Percentiles rank a stretch among this genome's conserved stretches.
These are phyloP conservation scores for Amphibalanus amphitrite DNA, from an alignment of 1,140 invertebrate species.

Conservation along the genomic window DNA sequence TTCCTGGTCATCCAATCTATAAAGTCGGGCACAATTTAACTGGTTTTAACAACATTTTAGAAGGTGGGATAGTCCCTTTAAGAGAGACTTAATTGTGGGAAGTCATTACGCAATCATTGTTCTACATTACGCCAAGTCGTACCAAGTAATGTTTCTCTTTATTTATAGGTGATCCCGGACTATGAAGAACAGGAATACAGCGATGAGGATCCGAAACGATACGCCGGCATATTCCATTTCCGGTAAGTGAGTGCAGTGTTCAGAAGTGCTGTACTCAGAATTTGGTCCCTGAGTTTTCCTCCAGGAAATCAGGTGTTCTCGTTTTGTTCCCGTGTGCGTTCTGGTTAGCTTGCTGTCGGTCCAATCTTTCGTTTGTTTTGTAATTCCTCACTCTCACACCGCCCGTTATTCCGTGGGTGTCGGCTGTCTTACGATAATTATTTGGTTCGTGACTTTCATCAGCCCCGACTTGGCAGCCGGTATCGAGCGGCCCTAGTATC, in stretches of 20 bases:
- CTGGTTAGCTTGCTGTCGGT: background rate
- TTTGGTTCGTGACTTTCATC: background rate
- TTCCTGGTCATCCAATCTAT: too few relatives aligned
- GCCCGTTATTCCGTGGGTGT: background rate
- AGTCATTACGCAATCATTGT: too few relatives aligned
- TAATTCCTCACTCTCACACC: background rate
- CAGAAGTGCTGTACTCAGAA: too few relatives aligned
- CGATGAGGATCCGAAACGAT: constrained; percentile 20
- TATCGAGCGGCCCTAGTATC: background rate
- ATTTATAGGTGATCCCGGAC: constrained; percentile 24
- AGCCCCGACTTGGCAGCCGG: background rate
- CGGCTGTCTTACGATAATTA: background rate
- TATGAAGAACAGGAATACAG: constrained; percentile 26
- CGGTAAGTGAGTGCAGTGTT: constrained; percentile 16
- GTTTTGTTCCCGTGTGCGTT: too few relatives aligned
- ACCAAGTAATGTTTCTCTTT: constrained; percentile 19
- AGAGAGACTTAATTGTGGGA: too few relatives aligned
- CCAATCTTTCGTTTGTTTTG: background rate
- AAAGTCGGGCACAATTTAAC: too few relatives aligned
- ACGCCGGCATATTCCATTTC: constrained; percentile 37
- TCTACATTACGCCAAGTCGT: constrained; percentile 25
- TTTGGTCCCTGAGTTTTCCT: too few relatives aligned
- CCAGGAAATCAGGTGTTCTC: too few relatives aligned
- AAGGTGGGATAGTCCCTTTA: too few relatives aligned
- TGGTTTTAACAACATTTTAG: too few relatives aligned